A percentile compares a stretch with the other conserved stretches of the same genome.
These are phyloP conservation scores for Acestrorhynchus altus DNA, from an alignment of 2,797 vertebrate genomes.

Conservation along the genomic window DNA sequence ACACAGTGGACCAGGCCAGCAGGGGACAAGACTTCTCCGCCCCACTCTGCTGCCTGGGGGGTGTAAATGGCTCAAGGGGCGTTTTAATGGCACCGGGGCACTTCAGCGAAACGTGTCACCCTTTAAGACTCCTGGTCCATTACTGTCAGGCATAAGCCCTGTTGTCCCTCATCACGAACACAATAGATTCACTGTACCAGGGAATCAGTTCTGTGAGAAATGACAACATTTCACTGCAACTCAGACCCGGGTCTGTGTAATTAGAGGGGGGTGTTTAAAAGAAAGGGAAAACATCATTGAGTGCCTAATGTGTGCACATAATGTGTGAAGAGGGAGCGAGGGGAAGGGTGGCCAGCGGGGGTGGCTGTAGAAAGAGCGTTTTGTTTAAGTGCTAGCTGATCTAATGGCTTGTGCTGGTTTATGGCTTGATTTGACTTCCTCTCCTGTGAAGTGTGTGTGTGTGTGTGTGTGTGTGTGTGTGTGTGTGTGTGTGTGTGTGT, in stretches of 20 bases:
- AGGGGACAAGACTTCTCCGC: constrained; percentile 10
- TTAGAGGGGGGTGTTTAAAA: constrained; percentile 59
- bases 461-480: neutral
- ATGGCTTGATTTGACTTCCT: constrained; percentile 73
- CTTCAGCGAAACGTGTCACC: constrained; percentile 61
- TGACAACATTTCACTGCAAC: constrained; percentile 73
- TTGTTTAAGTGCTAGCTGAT: constrained; percentile 70
- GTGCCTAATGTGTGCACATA: constrained; percentile 23
- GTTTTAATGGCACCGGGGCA: constrained; percentile 62
- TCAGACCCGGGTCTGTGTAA: constrained; percentile 64
- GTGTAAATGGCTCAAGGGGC: neutral
- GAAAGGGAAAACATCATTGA: constrained; percentile 2
- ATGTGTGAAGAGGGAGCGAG: constrained; percentile 54
- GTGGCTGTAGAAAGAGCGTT: constrained; percentile 69
- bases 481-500: constrained; percentile 32
- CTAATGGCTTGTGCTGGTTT: constrained; percentile 70
- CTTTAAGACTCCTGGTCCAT: constrained; percentile 50
- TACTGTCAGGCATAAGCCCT: constrained; percentile 51
- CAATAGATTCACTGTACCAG: constrained; percentile 29
- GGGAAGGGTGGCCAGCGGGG: constrained; percentile 32
- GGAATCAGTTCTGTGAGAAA: constrained; percentile 54
- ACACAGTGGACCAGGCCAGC: neutral
- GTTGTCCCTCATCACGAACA: constrained; percentile 47
- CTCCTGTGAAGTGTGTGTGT: constrained; percentile 69
- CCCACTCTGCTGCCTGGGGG: neutral